Percentiles rank a stretch among this genome's conserved stretches.
phyloP scores from a whole-genome alignment of 2,888 invertebrate genomes.

The Eledona agricola region DNA sequence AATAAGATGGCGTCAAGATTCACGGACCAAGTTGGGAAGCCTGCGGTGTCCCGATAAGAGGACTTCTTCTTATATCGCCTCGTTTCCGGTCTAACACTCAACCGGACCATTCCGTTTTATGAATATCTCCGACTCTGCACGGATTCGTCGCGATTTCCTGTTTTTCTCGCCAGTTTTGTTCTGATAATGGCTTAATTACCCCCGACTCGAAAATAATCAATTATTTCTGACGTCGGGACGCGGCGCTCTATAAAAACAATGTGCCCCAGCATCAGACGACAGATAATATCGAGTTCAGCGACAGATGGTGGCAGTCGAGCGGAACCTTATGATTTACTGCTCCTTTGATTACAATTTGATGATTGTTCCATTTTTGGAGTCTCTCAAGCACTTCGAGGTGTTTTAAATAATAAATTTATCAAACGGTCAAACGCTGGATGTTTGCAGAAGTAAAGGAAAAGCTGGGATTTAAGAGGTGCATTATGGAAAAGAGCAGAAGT shows the following conservation, averaged over 20 bases:
- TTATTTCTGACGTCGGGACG: slow-evolving; percentile 21
- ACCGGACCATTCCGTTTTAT: slow-evolving; percentile 38
- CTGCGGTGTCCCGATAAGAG: slow-evolving; percentile 53
- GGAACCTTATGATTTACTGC: slow-evolving; percentile 59
- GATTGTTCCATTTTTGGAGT: slow-evolving; percentile 59
- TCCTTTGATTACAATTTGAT: slow-evolving; percentile 63
- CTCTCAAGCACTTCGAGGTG: slow-evolving; percentile 56
- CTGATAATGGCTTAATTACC: slow-evolving; percentile 29
- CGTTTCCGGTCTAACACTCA: slow-evolving; percentile 30
- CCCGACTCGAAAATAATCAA: slow-evolving; percentile 29
- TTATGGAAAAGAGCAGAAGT: no score
- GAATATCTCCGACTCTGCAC: no score
- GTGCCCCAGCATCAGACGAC: slow-evolving; percentile 42
- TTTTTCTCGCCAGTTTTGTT: no score
- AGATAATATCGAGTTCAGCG: slow-evolving; percentile 56
- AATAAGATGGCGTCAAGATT: slow-evolving; percentile 56
- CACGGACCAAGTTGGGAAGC: slow-evolving; percentile 53
- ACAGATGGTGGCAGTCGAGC: slow-evolving; percentile 57
- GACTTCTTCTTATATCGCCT: slow-evolving; percentile 49
- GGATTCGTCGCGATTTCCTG: no score
- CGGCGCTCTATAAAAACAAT: slow-evolving; percentile 38
- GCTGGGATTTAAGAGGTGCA: no score
- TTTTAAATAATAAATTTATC: no score
- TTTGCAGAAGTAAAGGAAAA: no score
- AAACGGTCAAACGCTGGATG: no score